Conservation (phyloP, 2,888 invertebrate genomes). For the Hetaerina titia region DNA sequence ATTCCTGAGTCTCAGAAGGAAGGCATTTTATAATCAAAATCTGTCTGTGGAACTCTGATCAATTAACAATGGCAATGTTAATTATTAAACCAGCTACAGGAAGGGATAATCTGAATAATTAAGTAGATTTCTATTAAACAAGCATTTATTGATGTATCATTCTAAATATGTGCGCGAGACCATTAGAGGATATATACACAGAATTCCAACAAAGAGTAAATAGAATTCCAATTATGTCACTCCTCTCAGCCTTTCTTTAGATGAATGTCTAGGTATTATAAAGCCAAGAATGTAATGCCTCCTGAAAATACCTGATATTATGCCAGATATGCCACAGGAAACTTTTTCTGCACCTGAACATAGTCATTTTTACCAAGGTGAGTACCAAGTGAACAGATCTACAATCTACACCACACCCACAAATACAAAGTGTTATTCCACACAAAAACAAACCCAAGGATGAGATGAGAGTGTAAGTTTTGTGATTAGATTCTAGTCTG, state of each 20-base stretch:
- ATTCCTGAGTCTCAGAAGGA: neutral
- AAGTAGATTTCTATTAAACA: slow-evolving; percentile 25
- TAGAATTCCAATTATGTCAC: neutral
- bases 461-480: neutral
- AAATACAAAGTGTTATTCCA: slow-evolving; percentile 31
- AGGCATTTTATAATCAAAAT: neutral
- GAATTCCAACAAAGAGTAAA: slow-evolving; percentile 5
- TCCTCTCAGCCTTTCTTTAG: neutral
- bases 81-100: neutral
- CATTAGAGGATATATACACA: slow-evolving; percentile 1
- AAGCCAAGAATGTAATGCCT: neutral
- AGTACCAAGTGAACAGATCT: slow-evolving; percentile 68
- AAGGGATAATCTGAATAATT: slow-evolving; percentile 53
- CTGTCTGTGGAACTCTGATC: neutral
- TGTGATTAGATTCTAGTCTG: slow-evolving; percentile 10
- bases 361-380: neutral
- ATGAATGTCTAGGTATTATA: neutral
- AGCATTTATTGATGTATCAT: slow-evolving; percentile 19
- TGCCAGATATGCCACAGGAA: neutral
- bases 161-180: neutral
- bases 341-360: neutral
- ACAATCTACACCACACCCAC: slow-evolving; percentile 34
- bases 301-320: neutral
- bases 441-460: neutral
- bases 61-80: neutral